Base-by-base conservation (phyloP, 2,113 vertebrate species). In the Zosterops hypoxanthus region DNA sequence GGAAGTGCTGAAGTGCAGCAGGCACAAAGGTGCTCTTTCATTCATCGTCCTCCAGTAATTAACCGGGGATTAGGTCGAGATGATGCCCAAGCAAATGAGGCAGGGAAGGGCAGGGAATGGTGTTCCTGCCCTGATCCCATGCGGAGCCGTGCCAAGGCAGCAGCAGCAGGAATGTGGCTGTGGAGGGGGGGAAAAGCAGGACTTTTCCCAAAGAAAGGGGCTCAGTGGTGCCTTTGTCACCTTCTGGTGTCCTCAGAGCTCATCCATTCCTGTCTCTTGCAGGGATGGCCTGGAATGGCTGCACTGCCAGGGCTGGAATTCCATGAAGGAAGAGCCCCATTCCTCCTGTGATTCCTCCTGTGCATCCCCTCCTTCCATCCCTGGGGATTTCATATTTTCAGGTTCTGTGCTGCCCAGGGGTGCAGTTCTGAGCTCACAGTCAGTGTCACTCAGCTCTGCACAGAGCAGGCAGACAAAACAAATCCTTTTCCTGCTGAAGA, bases 11-110 rank as follows among this genome's bases (percentile, higher is more conserved):
- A 31, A 16, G 26, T 11, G 50, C 26, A 55, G 66, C 63, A 6
- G 65, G 86, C 83, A 96, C 93, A 96, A 92, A 95, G 91, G 87
- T 82, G 78, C 87, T 68, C 87, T 93, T 96, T 93, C 69, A 95
- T 90, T 89, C 26, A 64, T 93, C 92, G 49, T 76, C 87, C 92
- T 87, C 16, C 70, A 79, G 90, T 90, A 85, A 96, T 95, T 94
- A 95, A 95, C 81, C 68, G 53, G 53, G 90, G 96, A 96, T 97
- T 96, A 97, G 89, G 36, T 63, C 85, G 73, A 81, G 86, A 66
- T 9, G 78, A 91, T 97, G 94, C 95, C 96, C 95, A 91, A 94
- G 93, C 87, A 90, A 94, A 85, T 34, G 82, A 56, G 92, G 71
- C 46, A 20, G 23, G 80, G 91, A 83, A 95, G 78, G 90, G 81